Conservation (phyloP, 2,888 invertebrate species). For the Sceliomorpha sp. region DNA sequence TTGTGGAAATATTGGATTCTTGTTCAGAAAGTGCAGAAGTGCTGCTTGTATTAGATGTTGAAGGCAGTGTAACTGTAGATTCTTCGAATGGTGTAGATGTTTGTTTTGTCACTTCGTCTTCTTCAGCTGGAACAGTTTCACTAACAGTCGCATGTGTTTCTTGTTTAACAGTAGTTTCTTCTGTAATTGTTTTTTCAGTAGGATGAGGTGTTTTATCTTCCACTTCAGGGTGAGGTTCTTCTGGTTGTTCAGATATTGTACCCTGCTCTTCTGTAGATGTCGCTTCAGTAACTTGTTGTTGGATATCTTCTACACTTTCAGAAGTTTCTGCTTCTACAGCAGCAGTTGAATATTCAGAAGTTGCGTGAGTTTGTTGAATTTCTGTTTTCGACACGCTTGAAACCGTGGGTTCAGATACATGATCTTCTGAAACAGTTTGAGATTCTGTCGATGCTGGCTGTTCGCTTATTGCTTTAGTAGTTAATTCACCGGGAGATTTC, state of each 20-base stretch:
- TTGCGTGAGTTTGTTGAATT: conserved; percentile 41
- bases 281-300: conserved; percentile 24
- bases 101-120: conserved; percentile 2
- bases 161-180: conserved; percentile 23
- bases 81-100: background rate
- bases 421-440: conserved; percentile 8
- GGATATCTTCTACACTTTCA: conserved; percentile 44
- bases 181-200: conserved; percentile 24
- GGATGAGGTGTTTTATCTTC: conserved; percentile 32
- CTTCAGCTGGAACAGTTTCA: too few relatives aligned
- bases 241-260: conserved; percentile 21
- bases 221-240: conserved; percentile 13
- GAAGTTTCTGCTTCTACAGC: conserved; percentile 35
- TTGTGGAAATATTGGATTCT: too few relatives aligned
- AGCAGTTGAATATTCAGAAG: conserved; percentile 32
- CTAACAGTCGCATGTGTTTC: too few relatives aligned
- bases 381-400: conserved; percentile 10
- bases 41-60: conserved; percentile 5
- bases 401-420: background rate
- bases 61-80: background rate
- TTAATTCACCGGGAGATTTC: conserved; percentile 30
- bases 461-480: conserved; percentile 37
- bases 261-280: conserved; percentile 42
- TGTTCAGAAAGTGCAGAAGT: conserved; percentile 23
- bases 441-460: conserved; percentile 9